phyloP scores from a whole-genome alignment of 2,797 vertebrate genomes.

The Chrosomus eos region DNA sequence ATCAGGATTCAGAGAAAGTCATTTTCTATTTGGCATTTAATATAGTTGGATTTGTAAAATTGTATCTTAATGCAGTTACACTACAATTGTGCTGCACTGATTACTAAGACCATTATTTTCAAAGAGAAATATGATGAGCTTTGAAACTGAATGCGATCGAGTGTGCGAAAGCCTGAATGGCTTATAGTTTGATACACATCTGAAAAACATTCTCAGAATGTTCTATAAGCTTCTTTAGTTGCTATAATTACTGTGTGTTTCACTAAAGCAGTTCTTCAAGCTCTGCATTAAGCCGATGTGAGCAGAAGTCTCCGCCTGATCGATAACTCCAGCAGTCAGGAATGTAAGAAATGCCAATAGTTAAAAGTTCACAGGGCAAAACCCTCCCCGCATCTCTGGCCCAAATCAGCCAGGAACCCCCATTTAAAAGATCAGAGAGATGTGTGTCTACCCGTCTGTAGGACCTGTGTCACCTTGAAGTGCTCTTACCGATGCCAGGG shows the following conservation, averaged over 20 bases:
- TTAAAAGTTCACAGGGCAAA: constrained; percentile 5
- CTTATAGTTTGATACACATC: not conserved
- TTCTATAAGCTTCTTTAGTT: not conserved
- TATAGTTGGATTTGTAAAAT: not conserved
- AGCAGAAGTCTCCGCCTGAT: not conserved
- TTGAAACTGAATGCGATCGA: not conserved
- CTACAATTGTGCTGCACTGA: not conserved
- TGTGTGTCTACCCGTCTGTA: constrained; percentile 10
- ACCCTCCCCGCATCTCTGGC: constrained; percentile 22
- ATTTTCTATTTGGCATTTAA: not conserved
- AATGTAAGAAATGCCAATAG: not conserved
- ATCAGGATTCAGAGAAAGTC: not conserved
- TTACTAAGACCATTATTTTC: not conserved
- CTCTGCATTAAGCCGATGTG: not conserved
- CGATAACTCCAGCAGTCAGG: not conserved
- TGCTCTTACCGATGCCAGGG: constrained; percentile 39
- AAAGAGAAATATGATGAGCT: not conserved
- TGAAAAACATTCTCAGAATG: not conserved
- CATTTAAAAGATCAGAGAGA: constrained; percentile 25
- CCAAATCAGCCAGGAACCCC: constrained; percentile 11
- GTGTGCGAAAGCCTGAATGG: not conserved
- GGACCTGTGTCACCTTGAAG: constrained; percentile 40
- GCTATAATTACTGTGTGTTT: not conserved
- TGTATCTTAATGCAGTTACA: not conserved
- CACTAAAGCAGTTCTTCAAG: not conserved